A percentile compares a stretch with the other conserved stretches of the same genome.
phyloP scores from a whole-genome alignment of 1,140 invertebrate species.

The Hetaerina americana region DNA sequence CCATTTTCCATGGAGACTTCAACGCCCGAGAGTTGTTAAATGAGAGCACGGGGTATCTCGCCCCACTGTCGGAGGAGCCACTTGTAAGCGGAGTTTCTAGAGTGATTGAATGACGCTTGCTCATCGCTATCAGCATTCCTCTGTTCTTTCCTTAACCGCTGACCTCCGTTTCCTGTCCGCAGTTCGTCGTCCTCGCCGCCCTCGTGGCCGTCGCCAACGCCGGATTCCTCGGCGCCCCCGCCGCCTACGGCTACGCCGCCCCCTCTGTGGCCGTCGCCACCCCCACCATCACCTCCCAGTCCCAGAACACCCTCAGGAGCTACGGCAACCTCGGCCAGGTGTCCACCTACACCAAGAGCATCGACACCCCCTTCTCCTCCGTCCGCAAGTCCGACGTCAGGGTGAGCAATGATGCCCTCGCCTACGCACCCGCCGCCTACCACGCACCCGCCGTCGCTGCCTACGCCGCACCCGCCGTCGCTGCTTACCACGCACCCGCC shows the following conservation, averaged over 20 bases:
- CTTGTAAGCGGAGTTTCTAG: too few relatives aligned
- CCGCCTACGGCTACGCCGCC: conserved; percentile 16
- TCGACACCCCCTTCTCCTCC: conserved; percentile 26
- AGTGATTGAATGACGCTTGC: too few relatives aligned
- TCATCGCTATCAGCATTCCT: too few relatives aligned
- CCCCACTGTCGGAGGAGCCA: too few relatives aligned
- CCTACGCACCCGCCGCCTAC: conserved; percentile 17
- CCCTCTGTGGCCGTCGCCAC: conserved; percentile 6
- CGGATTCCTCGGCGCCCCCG: conserved; percentile 15
- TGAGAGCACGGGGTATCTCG: too few relatives aligned
- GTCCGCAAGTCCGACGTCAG: conserved; percentile 27
- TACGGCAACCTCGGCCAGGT: conserved; percentile 25
- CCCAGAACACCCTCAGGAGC: conserved; percentile 23
- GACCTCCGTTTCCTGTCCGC: background rate
- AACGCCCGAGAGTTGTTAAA: too few relatives aligned
- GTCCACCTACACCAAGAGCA: conserved; percentile 25
- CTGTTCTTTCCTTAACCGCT: background rate
- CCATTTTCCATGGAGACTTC: too few relatives aligned
- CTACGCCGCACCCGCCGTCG: conserved; percentile 14
- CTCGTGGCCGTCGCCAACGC: conserved; percentile 21
- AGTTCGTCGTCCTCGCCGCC: conserved; percentile 21
- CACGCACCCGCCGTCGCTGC: conserved; percentile 15
- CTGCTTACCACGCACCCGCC: conserved; percentile 16
- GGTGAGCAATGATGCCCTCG: conserved; percentile 25
- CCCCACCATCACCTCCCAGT: conserved; percentile 22